Evolutionary conservation across 2,797 vertebrate genomes (phyloP).

Genomic region (Argyrosomus regius): DNA sequence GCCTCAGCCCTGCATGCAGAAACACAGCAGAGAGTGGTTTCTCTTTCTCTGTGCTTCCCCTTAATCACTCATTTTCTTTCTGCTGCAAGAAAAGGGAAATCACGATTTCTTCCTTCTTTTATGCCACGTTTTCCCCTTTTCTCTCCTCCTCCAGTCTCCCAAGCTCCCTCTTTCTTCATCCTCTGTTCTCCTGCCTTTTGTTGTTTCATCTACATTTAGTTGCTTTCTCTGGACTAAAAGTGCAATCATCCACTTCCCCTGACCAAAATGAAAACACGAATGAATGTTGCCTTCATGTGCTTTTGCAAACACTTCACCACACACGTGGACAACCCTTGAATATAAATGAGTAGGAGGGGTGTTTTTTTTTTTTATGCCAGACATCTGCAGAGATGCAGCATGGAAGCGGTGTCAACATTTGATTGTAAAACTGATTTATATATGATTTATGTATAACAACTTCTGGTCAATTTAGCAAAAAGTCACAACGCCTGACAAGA

Average conservation of each 20-base stretch:
- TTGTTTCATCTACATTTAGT: constrained; percentile 36
- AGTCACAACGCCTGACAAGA: neutral
- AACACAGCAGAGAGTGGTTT: constrained; percentile 53
- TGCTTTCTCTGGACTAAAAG: constrained; percentile 23
- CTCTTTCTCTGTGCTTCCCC: constrained; percentile 24
- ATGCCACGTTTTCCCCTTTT: neutral
- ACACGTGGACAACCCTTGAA: constrained; percentile 33
- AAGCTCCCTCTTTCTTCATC: neutral
- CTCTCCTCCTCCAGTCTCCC: neutral
- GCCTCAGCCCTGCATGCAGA: constrained; percentile 73
- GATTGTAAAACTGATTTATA: neutral
- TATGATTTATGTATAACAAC: neutral
- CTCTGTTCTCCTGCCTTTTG: neutral
- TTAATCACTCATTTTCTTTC: constrained; percentile 28
- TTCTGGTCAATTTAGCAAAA: neutral
- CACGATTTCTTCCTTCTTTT: neutral
- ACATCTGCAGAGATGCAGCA: constrained; percentile 48
- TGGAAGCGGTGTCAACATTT: neutral
- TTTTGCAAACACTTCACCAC: constrained; percentile 20
- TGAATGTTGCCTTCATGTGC: constrained; percentile 17
- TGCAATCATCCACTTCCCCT: constrained; percentile 17
- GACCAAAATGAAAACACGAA: constrained; percentile 25
- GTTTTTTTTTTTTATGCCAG: constrained; percentile 26
- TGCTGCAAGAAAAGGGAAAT: constrained; percentile 12
- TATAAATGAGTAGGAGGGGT: constrained; percentile 42